Percentiles rank a stretch among this genome's conserved stretches.
These are phyloP conservation scores for Anas platyrhynchos DNA, from an alignment of 2,113 vertebrate genomes.

Conservation along the genomic window DNA sequence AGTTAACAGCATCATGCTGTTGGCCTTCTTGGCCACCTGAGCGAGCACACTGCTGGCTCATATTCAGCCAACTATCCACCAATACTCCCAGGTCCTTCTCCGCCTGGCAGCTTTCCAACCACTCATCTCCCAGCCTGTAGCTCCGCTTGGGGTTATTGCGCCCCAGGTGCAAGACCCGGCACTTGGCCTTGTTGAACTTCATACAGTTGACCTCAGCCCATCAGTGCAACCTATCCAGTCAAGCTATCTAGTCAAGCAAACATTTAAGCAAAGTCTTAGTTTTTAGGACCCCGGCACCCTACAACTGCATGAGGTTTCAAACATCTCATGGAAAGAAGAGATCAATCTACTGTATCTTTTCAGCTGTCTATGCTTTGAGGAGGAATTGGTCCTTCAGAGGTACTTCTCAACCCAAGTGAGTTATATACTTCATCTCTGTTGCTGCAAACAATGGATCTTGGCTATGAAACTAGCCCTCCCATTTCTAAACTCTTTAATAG, in stretches of 20 bases:
- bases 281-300: not conserved
- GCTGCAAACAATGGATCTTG: not conserved
- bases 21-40: too few species aligned
- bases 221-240: too few species aligned
- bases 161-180: too few species aligned
- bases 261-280: not conserved
- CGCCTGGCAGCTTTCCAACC: too few species aligned
- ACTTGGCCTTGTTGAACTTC: too few species aligned
- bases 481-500: not conserved
- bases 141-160: too few species aligned
- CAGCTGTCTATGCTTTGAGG: not conserved
- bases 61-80: too few species aligned
- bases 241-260: not conserved
- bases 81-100: too few species aligned
- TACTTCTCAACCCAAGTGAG: accelerated
- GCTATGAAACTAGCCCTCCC: not conserved
- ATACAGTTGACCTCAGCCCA: too few species aligned
- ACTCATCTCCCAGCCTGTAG: too few species aligned
- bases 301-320: accelerated
- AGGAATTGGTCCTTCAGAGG: not conserved
- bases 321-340: not conserved
- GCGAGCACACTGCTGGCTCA: too few species aligned
- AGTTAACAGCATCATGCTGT: too few species aligned
- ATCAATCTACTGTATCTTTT: not conserved
- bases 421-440: not conserved